Percentiles rank a stretch among this genome's conserved stretches.
phyloP scores from a whole-genome alignment of 2,113 vertebrate genomes.

The Pelecanus crispus region DNA sequence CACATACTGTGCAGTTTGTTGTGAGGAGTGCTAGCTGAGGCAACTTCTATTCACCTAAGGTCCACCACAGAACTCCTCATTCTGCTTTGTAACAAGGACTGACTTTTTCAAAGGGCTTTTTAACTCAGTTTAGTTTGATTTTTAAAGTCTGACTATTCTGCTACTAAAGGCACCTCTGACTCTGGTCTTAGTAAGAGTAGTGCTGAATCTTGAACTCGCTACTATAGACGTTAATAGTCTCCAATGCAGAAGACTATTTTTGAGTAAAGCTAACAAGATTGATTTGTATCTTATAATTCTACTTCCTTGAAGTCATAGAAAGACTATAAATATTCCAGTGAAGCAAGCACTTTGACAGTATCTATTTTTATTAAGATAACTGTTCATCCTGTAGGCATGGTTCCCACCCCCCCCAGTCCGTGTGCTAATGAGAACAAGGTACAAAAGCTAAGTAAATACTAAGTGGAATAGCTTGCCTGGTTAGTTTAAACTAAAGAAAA shows the following conservation, averaged over 20 bases:
- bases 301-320: neutral
- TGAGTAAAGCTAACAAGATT: neutral
- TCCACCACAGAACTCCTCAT: neutral
- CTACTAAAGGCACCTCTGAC: neutral
- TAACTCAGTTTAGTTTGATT: neutral
- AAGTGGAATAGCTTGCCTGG: neutral
- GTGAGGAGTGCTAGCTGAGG: neutral
- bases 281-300: neutral
- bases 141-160: neutral
- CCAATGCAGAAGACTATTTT: neutral
- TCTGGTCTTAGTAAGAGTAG: neutral
- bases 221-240: neutral
- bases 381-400: neutral
- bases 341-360: neutral
- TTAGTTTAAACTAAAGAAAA: neutral
- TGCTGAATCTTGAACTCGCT: neutral
- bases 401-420: neutral
- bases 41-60: neutral
- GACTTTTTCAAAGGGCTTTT: neutral
- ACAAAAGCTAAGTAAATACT: neutral
- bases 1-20: conserved; percentile 26
- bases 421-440: neutral
- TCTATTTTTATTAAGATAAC: neutral
- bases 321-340: neutral
- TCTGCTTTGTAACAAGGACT: neutral